Evolutionary conservation across 2,113 vertebrate genomes (phyloP), one percentile per base, ranked within the genome.

Genomic region (Phrynosoma platyrhinos): DNA sequence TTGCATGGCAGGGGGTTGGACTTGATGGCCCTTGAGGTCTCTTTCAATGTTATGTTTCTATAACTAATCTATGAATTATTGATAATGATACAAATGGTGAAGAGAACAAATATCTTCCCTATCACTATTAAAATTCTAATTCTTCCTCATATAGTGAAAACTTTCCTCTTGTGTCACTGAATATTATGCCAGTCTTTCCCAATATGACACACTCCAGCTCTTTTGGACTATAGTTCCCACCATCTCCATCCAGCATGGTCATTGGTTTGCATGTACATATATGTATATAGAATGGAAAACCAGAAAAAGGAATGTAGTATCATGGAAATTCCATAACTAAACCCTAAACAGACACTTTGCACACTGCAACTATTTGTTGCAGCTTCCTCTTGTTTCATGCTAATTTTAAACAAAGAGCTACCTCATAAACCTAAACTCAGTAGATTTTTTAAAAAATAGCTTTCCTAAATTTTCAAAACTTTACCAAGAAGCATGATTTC

Each of bases 401-500:
- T 74, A 81, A 74, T 32, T 53, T 64, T 47, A 86, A 86, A 84
- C n/a, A 14, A 18, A 58, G 69, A 9, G n/a, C 69, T 84, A 72
- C 18, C 25, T 74, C 47, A 36, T 72, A 32, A 83, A 18, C 32
- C 53, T 62, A 32, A 18, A 47, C 30, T 74, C 53, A 58, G 36
- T 12, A 81, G 79, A 62, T 25, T 89, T 81, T 81, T 25, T 36
- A 1, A 36, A 36, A 47, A 55, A 76, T 66, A 52, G 14, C 14
- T 78, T 76, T n/a, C 84, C 52, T 66, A 64, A 77, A 16, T 0
- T 87, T 84, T 20, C 76, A 40, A 58, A 84, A 84, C 76, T 72
- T 62, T 90, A 52, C 14, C 23, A 12, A 85, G 42, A 47, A 75
- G 47, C 86, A 23, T 6, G 21, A 88, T 88, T 91, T 84, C 53